Base-by-base conservation (phyloP, 2,888 invertebrate genomes). In the Agrochola circellaris region DNA sequence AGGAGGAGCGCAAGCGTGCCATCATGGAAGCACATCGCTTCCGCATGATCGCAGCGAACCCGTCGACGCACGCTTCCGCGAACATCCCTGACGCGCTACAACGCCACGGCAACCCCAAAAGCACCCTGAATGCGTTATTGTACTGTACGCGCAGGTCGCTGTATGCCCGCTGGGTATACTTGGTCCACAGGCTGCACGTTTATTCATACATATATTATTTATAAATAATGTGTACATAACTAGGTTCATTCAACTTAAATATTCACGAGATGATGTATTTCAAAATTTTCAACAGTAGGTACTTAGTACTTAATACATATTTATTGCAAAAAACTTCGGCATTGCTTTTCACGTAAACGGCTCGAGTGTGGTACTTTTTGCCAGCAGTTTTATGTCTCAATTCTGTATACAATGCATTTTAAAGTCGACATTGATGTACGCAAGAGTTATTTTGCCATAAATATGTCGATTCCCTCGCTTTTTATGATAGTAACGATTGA, bases 371-470 rank as follows among this genome's bases (percentile, higher is more conserved):
- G 69, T 9, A n/a, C n/a, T 62, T 84, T 81, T 81, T 72, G 42
- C n/a, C 15, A 26, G 34, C 64, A 23, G 15, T 82, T 75, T 81
- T 75, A 72, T 82, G 64, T 82, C 86, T 82, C 67, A 71, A 79
- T 80, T 84, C 45, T 30, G 58, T 64, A 48, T 68, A 45, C 11
- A 79, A 26, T 79, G 79, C 58, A 51, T 78, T 79, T 66, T 51
- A 38, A 76, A 71, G 15, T 74, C 17, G 48, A 75, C 62, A 65
- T 48, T 65, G 60, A 64, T 82, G 23, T 62, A 38, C 26, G 17
- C 48, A 81, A 38, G 11, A 56, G 30, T 70, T 58, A 56, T 67
- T 51, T 48, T 61, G 20, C 23, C 51, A 66, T 73, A 81, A 73
- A 81, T 62, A 70, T 54, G 61, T 70, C 11, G 58, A 84, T 67